A percentile compares a stretch with the other conserved stretches of the same genome.
phyloP scores from a whole-genome alignment of 2,113 vertebrate genomes.

The Ictidomys tridecemlineatus region DNA sequence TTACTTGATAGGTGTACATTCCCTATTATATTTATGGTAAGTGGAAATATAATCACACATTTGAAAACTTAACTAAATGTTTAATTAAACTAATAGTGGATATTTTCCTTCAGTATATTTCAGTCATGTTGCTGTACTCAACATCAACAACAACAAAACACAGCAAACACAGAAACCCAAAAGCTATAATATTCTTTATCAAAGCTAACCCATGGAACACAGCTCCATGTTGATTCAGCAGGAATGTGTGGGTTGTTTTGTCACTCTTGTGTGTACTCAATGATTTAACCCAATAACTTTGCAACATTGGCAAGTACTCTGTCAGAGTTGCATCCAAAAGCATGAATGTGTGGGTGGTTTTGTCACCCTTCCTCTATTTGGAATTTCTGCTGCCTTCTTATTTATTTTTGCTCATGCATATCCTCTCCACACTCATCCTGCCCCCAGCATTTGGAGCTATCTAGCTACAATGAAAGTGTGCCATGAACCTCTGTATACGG shows the following conservation, averaged over 20 bases:
- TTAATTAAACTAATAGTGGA: neutral
- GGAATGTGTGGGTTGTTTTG: too few species aligned
- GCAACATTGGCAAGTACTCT: too few species aligned
- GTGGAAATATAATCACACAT: neutral
- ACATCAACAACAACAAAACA: neutral
- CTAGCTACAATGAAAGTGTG: too few species aligned
- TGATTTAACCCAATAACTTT: too few species aligned
- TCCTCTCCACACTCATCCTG: too few species aligned
- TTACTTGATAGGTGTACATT: neutral
- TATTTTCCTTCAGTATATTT: neutral
- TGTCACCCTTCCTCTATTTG: neutral
- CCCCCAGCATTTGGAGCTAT: too few species aligned
- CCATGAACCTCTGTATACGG: too few species aligned
- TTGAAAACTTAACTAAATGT: constrained; percentile 69
- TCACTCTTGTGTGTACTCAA: too few species aligned
- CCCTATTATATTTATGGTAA: neutral
- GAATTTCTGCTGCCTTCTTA: too few species aligned
- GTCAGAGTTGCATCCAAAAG: too few species aligned
- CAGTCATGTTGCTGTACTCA: neutral
- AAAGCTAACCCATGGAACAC: neutral
- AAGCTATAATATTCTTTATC: neutral
- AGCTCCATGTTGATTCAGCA: constrained; percentile 11
- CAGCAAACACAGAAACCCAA: neutral
- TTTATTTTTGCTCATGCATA: too few species aligned
- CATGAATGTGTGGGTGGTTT: neutral